Base-by-base conservation (phyloP, 2,113 vertebrate genomes). In the Trachemys scripta region DNA sequence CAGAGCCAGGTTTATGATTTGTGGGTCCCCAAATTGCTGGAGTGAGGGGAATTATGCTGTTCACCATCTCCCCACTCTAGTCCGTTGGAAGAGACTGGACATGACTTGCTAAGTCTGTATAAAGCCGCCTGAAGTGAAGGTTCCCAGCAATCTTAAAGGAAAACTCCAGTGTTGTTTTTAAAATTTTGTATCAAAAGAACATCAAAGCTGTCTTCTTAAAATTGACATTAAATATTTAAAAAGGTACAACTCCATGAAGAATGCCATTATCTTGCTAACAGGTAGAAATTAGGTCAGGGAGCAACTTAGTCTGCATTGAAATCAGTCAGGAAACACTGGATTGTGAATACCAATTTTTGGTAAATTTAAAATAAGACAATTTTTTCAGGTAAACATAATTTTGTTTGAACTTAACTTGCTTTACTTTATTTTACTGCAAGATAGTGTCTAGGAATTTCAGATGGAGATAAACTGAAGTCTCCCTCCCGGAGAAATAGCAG, bases 11-110 rank as follows among this genome's bases (percentile, higher is more conserved):
- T 45, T 47, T 82, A 56, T 38, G 22, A 80, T 29, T 90, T 54
- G 59, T 86, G 80, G 20, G 92, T 20, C 31, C 45, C 45, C 29
- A 69, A 76, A 38, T 5, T 90, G 35, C 5, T 87, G 80, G 92
- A 96, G 94, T n/a, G 14, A 95, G 96, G 59, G 22, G 22, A 80
- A 20, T 5, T 27, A 91, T 90, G 87, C 94, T 50, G 49, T 81
- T 75, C 78, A 17, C 84, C 31, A 75, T 78, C 51, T 90, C 56
- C 90, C 93, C 42, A 20, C 49, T 82, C 45, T 87, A 22, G 38
- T 49, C 49, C 49, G 7, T 45, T 94, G 51, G n/a, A 85, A 87
- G n/a, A 91, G 89, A 8, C 87, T 75, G 56, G 51, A 9, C 8
- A 31, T 1, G 0, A 59, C 42, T 89, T 92, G 87, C 75, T 1